Conservation (phyloP, 2,888 invertebrate genomes). For the Tenodera sinensis region DNA sequence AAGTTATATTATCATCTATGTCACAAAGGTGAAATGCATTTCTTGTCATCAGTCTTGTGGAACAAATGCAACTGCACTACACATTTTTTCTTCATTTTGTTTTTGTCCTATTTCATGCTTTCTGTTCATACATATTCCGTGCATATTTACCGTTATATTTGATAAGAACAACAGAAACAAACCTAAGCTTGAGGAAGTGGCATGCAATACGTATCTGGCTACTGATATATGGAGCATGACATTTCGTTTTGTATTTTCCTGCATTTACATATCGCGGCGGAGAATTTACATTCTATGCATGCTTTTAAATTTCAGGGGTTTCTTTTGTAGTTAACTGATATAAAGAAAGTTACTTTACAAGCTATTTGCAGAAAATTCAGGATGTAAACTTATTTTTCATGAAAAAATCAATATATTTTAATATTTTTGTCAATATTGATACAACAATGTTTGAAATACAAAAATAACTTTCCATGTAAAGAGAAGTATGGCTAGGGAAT, state of each 20-base stretch:
- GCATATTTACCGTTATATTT: not conserved
- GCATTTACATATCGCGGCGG: not conserved
- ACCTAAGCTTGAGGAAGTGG: not conserved
- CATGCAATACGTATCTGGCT: not conserved
- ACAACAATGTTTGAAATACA: too few relatives aligned
- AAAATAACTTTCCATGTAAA: too few relatives aligned
- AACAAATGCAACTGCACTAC: not conserved
- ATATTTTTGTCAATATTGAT: too few relatives aligned
- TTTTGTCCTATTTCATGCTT: not conserved
- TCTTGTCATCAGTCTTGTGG: not conserved
- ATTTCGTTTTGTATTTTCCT: not conserved
- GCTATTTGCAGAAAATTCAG: too few relatives aligned
- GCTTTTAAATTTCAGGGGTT: not conserved
- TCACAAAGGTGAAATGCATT: too few relatives aligned
- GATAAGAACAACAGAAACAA: not conserved
- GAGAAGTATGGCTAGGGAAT: too few relatives aligned
- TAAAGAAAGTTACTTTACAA: too few relatives aligned
- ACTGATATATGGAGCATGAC: not conserved
- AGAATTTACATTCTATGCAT: not conserved
- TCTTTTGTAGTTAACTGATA: not conserved
- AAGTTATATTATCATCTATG: too few relatives aligned
- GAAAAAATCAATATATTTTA: too few relatives aligned
- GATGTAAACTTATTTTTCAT: too few relatives aligned
- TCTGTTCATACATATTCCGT: not conserved
- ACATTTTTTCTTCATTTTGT: too few relatives aligned